Evolutionary conservation across 37 sponge, comb jelly and placozoan genomes (phyloP).

Genomic region (Crambe crambe): DNA sequence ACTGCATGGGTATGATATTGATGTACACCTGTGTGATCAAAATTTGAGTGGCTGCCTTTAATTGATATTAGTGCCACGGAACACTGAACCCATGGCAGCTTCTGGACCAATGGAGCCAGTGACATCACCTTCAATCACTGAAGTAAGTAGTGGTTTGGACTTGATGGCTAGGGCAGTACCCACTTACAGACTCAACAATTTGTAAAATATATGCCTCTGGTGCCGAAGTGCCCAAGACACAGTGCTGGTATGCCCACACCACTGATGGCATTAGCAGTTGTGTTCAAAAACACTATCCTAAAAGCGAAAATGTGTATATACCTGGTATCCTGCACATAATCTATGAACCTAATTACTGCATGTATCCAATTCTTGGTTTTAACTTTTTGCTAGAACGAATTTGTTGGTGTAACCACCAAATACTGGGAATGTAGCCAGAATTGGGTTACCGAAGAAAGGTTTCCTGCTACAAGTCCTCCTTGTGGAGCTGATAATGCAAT

Average conservation of each 20-base stretch:
- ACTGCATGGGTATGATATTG: conserved; percentile 2
- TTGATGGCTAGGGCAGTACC: too few species aligned
- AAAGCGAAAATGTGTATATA: too few species aligned
- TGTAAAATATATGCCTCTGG: too few species aligned
- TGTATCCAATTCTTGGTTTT: too few species aligned
- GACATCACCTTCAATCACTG: background rate
- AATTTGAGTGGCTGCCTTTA: background rate
- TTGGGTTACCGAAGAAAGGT: conserved; percentile 39
- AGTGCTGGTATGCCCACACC: too few species aligned
- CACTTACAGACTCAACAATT: too few species aligned
- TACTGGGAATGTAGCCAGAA: conserved; percentile 67
- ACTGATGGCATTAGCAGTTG: too few species aligned
- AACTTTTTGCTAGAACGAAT: conserved; percentile 11
- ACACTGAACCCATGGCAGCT: background rate
- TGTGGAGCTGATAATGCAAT: conserved; percentile 57
- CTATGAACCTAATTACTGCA: too few species aligned
- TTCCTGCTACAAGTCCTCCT: conserved; percentile 24
- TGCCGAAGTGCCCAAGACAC: too few species aligned
- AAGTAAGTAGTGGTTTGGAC: background rate
- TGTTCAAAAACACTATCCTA: too few species aligned
- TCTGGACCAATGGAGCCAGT: background rate
- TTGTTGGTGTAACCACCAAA: conserved; percentile 38
- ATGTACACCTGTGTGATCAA: background rate
- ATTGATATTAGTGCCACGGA: background rate
- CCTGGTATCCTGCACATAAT: too few species aligned